Conservation (phyloP, 2,888 invertebrate genomes). For the Oasisia sp. region DNA sequence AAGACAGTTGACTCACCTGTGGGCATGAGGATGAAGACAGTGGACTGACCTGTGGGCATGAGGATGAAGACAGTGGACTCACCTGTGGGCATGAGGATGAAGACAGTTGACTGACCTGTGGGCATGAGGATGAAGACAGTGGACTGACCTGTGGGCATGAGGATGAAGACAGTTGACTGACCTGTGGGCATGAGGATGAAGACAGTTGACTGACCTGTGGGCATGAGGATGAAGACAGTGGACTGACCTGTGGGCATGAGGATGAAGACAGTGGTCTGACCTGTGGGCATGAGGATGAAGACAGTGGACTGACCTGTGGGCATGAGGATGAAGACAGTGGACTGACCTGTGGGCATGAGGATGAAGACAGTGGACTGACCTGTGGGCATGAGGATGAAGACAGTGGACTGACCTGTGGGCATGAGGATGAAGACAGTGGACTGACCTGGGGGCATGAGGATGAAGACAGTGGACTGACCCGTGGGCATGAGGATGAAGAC, state of each 20-base stretch:
- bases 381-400: constrained; percentile 98
- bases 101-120: constrained; percentile 83
- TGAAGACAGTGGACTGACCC: constrained; percentile 81
- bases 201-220: constrained; percentile 83
- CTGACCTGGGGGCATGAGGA: constrained; percentile 93
- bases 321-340: constrained; percentile 97
- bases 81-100: constrained; percentile 97
- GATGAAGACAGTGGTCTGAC: constrained; percentile 81
- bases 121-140: constrained; percentile 98
- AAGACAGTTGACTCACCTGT: constrained; percentile 88
- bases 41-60: constrained; percentile 92
- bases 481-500: constrained; percentile 98
- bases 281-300: constrained; percentile 98
- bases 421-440: constrained; percentile 96
- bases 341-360: constrained; percentile 91
- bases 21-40: constrained; percentile 97
- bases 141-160: constrained; percentile 94
- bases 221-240: constrained; percentile 98
- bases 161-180: constrained; percentile 82
- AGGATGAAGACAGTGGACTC: constrained; percentile 86
- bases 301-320: constrained; percentile 88
- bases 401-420: constrained; percentile 90
- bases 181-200: constrained; percentile 98
- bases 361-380: constrained; percentile 86
- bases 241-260: constrained; percentile 93